Base-by-base conservation (phyloP, 2,888 invertebrate species). In the Drosophila histrio region DNA sequence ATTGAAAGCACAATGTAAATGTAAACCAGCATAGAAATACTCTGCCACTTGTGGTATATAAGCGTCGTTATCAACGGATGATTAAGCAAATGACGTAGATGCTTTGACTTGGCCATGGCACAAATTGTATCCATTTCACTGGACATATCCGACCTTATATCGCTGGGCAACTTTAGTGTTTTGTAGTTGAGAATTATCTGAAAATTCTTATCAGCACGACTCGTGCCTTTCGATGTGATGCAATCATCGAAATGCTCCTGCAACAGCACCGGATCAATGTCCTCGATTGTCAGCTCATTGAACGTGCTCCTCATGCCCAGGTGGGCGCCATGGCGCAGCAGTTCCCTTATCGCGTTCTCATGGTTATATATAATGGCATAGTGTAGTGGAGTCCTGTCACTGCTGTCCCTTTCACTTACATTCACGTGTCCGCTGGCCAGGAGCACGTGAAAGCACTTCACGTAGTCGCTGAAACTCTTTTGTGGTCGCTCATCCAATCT, bases 51-150 rank as follows among this genome's bases (percentile, higher is more conserved):
- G 59, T 38, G 4, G 8, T 96, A 92, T 2, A 96, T 91, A 81
- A 96, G 96, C 74, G 95, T 96, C 1, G 95, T 95, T 30, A 96
- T 94, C 0, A 96, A 93, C 1, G 96, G 96, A 92, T 96, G 96
- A 76, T 94, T 95, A 6, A 96, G 90, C 21, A 96, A 92, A 62
- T 94, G 94, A 41, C 94, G 93, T 47, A 95, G 92, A 62, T 95
- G 94, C 63, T 93, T 93, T 43, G 95, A 94, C 75, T 93, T 92
- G 44, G 95, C 94, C 92, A 97, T 95, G 77, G 94, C 95, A 8
- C 32, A 32, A 47, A 73, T 54, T 0, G 34, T 24, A 1, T 44
- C 28, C 54, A 73, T 32, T 46, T 63, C 57, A 15, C 17, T 36
- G 0, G 1, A 41, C 5, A 3, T 92, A n/a, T 95, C 94, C 69